A percentile compares a stretch with the other conserved stretches of the same genome.
These are phyloP conservation scores for Macropus fuliginosus DNA, from an alignment of 2,797 vertebrate genomes.

Conservation along the genomic window DNA sequence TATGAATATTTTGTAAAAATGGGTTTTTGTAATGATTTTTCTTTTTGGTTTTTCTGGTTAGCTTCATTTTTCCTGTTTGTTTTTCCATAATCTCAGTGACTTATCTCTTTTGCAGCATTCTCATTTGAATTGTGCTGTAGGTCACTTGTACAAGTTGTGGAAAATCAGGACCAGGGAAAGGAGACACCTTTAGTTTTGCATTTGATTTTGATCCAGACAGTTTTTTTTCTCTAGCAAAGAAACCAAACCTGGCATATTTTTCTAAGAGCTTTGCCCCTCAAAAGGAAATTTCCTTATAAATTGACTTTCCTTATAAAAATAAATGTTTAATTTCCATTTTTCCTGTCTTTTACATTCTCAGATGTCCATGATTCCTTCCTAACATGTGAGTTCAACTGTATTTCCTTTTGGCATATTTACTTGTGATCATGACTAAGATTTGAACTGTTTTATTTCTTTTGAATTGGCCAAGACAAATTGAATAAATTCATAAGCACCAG, in stretches of 20 bases:
- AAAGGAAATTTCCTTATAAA: slow-evolving; percentile 30
- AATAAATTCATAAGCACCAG: slow-evolving; percentile 32
- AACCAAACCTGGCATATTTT: slow-evolving; percentile 3
- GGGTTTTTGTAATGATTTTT: slow-evolving; percentile 61
- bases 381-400: slow-evolving; percentile 11
- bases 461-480: slow-evolving; percentile 31
- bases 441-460: slow-evolving; percentile 31
- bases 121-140: slow-evolving; percentile 52
- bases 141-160: background rate
- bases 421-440: slow-evolving; percentile 18
- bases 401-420: background rate
- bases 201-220: background rate
- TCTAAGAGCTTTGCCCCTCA: background rate
- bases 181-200: background rate
- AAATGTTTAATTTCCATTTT: background rate
- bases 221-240: slow-evolving; percentile 2
- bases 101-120: slow-evolving; percentile 51
- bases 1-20: slow-evolving; percentile 17
- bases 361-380: slow-evolving; percentile 20
- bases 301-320: slow-evolving; percentile 4
- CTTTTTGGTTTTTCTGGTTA: slow-evolving; percentile 63
- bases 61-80: slow-evolving; percentile 42
- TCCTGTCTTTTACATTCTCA: slow-evolving; percentile 30
- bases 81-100: slow-evolving; percentile 56
- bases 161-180: background rate